Evolutionary conservation across 23 tunicate species (phyloP).

Genomic region (Diplosoma virens): DNA sequence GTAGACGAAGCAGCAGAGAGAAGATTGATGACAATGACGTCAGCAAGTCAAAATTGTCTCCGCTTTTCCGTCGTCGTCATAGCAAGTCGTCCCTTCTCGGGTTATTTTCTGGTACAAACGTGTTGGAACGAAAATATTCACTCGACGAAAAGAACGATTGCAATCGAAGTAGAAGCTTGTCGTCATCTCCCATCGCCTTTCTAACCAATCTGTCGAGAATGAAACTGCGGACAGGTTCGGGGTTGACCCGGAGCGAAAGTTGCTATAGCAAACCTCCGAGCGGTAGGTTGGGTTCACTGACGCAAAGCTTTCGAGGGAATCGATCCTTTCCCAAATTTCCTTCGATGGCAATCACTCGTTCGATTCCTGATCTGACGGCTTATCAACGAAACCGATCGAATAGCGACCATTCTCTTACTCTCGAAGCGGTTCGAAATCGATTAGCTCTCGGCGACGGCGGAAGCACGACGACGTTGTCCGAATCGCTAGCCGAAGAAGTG

Average conservation of each 20-base stretch:
- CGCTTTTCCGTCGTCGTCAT: background rate
- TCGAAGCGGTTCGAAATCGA: slow-evolving; percentile 14
- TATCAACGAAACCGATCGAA: background rate
- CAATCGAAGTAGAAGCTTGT: slow-evolving; percentile 63
- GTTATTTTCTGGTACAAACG: background rate
- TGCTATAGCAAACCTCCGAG: slow-evolving; percentile 54
- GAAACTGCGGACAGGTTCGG: background rate
- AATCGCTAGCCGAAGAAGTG: slow-evolving; percentile 2
- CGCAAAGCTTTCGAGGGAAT: background rate
- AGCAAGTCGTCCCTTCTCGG: slow-evolving; percentile 1
- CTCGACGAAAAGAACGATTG: slow-evolving; percentile 9
- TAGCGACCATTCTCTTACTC: background rate
- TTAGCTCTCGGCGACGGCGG: background rate
- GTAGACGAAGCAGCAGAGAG: slow-evolving; percentile 25
- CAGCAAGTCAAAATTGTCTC: slow-evolving; percentile 15
- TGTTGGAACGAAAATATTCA: background rate
- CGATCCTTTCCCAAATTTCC: background rate
- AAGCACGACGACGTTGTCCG: background rate
- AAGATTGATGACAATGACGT: background rate
- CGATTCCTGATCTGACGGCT: slow-evolving; percentile 25
- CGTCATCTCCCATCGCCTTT: slow-evolving; percentile 60
- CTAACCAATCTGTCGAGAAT: slow-evolving; percentile 32
- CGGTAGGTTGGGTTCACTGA: slow-evolving; percentile 17
- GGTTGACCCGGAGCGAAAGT: slow-evolving; percentile 25
- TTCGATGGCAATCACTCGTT: background rate